phyloP scores from a whole-genome alignment of 2,797 vertebrate genomes.

The Stomatorhinus walkeri region DNA sequence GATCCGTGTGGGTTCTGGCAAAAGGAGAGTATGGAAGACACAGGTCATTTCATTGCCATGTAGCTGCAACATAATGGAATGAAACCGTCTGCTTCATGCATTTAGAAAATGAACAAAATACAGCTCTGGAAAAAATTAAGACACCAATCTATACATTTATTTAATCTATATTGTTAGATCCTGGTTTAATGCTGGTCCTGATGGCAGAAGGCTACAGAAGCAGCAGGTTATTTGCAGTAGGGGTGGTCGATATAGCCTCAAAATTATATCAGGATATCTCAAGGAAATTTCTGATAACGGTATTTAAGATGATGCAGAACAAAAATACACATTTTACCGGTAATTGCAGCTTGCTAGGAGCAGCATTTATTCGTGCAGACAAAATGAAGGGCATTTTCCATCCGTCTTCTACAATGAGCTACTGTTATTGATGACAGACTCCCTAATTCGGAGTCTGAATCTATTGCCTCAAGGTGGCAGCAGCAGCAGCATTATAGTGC shows the following conservation, averaged over 20 bases:
- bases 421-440: background rate
- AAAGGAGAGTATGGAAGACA: background rate
- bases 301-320: background rate
- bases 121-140: background rate
- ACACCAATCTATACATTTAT: background rate
- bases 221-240: background rate
- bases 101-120: background rate
- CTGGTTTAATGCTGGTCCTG: background rate
- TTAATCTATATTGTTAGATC: background rate
- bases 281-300: background rate
- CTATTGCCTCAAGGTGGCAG: background rate
- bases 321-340: background rate
- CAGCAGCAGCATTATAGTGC: background rate
- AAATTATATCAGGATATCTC: background rate
- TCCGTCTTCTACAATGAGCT: background rate
- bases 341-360: background rate
- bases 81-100: background rate
- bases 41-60: background rate
- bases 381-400: background rate
- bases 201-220: background rate
- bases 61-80: background rate
- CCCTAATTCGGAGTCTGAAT: background rate
- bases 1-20: constrained; percentile 85
- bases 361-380: background rate
- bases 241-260: background rate